Percentiles rank a stretch among this genome's conserved stretches.
phyloP scores from a whole-genome alignment of 2,113 vertebrate species.

The Limnothrissa miodon region DNA sequence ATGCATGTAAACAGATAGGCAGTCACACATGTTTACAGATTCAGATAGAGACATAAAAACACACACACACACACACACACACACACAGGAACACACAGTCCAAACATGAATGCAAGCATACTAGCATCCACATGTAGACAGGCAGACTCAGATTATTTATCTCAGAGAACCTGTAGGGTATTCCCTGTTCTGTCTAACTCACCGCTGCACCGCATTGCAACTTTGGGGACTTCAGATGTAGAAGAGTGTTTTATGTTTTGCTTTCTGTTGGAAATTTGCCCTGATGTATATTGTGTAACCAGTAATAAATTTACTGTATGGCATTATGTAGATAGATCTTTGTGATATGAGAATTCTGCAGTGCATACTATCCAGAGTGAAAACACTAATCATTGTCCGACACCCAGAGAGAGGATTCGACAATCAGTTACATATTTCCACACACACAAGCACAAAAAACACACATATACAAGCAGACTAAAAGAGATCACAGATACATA shows the following conservation, averaged over 20 bases:
- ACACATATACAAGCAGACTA: background rate
- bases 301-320: background rate
- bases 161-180: background rate
- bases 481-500: background rate
- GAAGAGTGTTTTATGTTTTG: background rate
- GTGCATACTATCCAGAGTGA: background rate
- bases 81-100: background rate
- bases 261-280: background rate
- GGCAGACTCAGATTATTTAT: background rate
- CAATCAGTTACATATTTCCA: no score
- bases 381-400: background rate
- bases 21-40: background rate
- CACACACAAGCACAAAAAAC: background rate
- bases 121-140: background rate
- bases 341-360: background rate
- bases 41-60: background rate
- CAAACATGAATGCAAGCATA: background rate
- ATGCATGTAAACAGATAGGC: background rate
- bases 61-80: background rate
- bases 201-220: background rate
- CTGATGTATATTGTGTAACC: background rate
- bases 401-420: background rate
- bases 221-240: background rate
- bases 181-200: background rate
- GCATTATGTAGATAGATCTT: background rate